Conservation (phyloP, 1,140 invertebrate genomes). For the Harpegnathos saltator region DNA sequence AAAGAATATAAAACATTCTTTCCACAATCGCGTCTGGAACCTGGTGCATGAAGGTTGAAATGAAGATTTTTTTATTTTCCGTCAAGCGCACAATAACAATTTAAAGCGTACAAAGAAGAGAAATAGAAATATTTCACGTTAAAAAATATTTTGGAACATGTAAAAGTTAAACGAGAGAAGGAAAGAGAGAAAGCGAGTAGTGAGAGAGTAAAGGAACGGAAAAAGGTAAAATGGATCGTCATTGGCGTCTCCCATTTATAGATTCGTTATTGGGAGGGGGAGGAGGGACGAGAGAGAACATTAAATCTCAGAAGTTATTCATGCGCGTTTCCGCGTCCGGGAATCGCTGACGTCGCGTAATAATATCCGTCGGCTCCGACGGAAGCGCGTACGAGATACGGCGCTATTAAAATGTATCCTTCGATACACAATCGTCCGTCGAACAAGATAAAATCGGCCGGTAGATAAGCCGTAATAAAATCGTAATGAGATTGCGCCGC, state of each 20-base stretch:
- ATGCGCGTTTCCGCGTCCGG: neutral
- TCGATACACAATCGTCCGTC: slow-evolving; percentile 61
- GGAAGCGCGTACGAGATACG: neutral
- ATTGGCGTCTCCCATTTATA: too few species aligned
- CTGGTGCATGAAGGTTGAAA: slow-evolving; percentile 15
- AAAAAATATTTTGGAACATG: neutral
- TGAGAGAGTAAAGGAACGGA: neutral
- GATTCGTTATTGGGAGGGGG: neutral
- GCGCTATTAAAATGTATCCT: slow-evolving; percentile 54
- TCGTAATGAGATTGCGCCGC: slow-evolving; percentile 68
- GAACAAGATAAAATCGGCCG: slow-evolving; percentile 69
- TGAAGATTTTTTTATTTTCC: neutral
- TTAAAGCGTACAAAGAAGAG: neutral
- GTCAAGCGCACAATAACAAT: neutral
- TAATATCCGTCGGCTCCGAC: slow-evolving; percentile 25
- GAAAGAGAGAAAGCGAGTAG: neutral
- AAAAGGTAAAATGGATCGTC: neutral
- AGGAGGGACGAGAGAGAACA: too few species aligned
- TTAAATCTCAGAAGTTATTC: slow-evolving; percentile 4
- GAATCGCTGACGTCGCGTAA: neutral
- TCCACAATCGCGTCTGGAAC: neutral
- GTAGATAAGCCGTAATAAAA: slow-evolving; percentile 66
- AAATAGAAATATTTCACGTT: neutral
- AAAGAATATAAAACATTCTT: slow-evolving; percentile 22
- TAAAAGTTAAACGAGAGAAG: neutral